These are phyloP conservation scores for Griposia aprilina DNA, from an alignment of 2,888 invertebrate species.

Conservation along the genomic window DNA sequence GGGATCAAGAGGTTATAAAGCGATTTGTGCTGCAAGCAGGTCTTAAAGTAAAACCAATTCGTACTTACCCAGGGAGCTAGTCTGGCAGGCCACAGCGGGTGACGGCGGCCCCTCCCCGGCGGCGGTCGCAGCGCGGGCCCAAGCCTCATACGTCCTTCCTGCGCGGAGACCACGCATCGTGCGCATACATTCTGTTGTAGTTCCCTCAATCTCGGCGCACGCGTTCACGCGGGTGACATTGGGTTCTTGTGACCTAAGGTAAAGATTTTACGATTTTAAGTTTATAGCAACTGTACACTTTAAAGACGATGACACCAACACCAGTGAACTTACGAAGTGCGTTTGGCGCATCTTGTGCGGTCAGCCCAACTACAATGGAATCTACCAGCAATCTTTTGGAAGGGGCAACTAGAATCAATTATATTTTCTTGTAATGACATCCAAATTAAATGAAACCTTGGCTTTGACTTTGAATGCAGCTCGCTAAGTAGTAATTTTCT, in stretches of 20 bases:
- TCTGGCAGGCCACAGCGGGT: slow-evolving; percentile 85
- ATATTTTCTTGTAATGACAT: not conserved
- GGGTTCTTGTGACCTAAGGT: slow-evolving; percentile 83
- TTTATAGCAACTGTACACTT: not conserved
- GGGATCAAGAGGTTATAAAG: too few relatives aligned
- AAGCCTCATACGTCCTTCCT: slow-evolving; percentile 95
- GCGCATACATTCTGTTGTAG: slow-evolving; percentile 87
- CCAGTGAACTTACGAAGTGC: not conserved
- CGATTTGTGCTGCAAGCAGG: not conserved
- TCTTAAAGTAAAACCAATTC: not conserved
- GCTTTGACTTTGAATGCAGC: not conserved
- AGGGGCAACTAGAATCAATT: not conserved
- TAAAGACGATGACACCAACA: not conserved
- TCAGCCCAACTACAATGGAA: not conserved
- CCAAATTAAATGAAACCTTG: not conserved
- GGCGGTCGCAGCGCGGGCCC: slow-evolving; percentile 95
- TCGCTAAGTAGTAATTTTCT: not conserved
- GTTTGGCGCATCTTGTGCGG: not conserved
- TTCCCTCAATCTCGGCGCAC: slow-evolving; percentile 83
- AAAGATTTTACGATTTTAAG: not conserved
- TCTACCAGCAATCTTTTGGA: not conserved
- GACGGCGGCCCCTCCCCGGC: slow-evolving; percentile 92
- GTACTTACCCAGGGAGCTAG: slow-evolving; percentile 84
- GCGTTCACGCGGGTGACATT: slow-evolving; percentile 84
- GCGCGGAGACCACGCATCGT: slow-evolving; percentile 92